Base-by-base conservation (phyloP, 2,113 vertebrate species). In the Mustela nigripes region DNA sequence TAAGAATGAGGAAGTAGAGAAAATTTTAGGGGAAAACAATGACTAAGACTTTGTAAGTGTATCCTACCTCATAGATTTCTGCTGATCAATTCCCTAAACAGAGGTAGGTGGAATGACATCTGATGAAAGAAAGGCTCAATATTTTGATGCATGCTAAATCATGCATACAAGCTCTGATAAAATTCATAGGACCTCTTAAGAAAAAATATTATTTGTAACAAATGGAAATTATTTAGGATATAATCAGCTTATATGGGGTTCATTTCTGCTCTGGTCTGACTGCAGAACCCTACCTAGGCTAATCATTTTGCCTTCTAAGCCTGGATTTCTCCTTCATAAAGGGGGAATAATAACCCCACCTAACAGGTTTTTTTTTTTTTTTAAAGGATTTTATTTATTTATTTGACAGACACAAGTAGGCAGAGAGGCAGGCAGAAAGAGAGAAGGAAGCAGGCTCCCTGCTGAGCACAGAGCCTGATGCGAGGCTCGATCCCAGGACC, bases 1-100 rank as follows among this genome's bases (percentile, higher is more conserved):
- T 89, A 92, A 92, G 50, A 89, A 69, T 65, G 42, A 92, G 63
- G 36, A 71, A 78, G 28, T 74, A 95, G 82, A 94, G 33, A 62
- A 91, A 65, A n/a, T 74, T 89, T 33, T 81, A 45, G n/a, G 53
- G 73, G 36, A 94, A 94, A 69, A 48, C 33, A 89, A 24, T 92
- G 91, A 65, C 11, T 65, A 92, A 33, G 28, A 81, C 28, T 86
- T 94, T 7, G 58, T 62, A 89, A 95, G 19, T 85, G 18, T 56
- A 45, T 67, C 19, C n/a, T 48, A 60, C 10, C 28, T 80, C n/a
- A 14, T 42, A 92, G 33, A 26, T 89, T 89, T 76, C 39, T 88
- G 10, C 24, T 85, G 78, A 89, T 67, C 48, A 63, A 58, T 95
- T 81, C 24, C 24, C 4, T 67, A 74, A 19, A 78, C 9, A 50